These are phyloP conservation scores for Micromesistius poutassou DNA, from an alignment of 2,797 vertebrate genomes.

Conservation along the genomic window DNA sequence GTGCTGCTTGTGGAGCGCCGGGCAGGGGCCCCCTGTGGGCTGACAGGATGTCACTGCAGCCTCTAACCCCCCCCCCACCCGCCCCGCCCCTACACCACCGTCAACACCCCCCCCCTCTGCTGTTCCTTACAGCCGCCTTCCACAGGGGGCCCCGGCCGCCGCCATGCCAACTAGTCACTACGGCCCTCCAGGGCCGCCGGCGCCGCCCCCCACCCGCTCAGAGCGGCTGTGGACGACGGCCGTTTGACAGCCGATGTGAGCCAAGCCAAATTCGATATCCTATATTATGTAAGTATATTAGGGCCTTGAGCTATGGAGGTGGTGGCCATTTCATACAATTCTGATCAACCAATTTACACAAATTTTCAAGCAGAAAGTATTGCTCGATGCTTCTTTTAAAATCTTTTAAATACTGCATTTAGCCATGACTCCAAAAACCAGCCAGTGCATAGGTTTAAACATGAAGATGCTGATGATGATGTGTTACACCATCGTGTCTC, in stretches of 20 bases:
- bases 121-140: background rate
- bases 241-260: no score
- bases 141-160: conserved; percentile 12
- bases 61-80: conserved; percentile 43
- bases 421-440: no score
- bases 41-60: conserved; percentile 72
- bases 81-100: conserved; percentile 49
- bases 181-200: background rate
- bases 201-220: no score
- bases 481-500: background rate
- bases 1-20: conserved; percentile 60
- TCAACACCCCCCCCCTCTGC: conserved; percentile 46
- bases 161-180: background rate
- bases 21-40: conserved; percentile 63
- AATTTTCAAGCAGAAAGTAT: no score
- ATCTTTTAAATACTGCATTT: no score
- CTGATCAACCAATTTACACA: no score
- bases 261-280: no score
- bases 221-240: no score
- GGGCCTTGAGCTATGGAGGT: no score
- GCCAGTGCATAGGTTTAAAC: background rate
- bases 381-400: no score
- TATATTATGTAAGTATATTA: no score
- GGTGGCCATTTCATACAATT: no score
- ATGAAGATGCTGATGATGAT: background rate